Evolutionary conservation across 2,113 vertebrate species (phyloP).

Genomic region (Crocuta crocuta): DNA sequence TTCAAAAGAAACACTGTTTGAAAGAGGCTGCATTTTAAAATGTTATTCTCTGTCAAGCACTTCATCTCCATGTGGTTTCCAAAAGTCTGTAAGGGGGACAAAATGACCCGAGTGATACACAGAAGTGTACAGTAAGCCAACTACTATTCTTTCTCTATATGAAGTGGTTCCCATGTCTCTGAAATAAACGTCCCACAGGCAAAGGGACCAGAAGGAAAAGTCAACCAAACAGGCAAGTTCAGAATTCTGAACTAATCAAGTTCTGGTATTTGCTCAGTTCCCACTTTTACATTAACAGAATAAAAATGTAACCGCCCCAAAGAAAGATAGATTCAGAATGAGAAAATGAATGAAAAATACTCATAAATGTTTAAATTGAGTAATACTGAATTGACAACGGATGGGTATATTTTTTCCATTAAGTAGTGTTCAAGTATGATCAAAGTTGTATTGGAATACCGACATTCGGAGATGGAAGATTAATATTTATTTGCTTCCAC

Average conservation of each 20-base stretch:
- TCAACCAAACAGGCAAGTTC: neutral
- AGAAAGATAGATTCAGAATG: constrained; percentile 16
- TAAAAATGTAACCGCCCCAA: constrained; percentile 13
- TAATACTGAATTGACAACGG: constrained; percentile 37
- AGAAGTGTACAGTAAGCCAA: neutral
- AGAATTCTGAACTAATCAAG: neutral
- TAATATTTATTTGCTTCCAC: constrained; percentile 87
- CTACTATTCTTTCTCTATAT: neutral
- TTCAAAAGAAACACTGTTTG: neutral
- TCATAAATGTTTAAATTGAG: constrained; percentile 26
- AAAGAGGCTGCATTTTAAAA: neutral
- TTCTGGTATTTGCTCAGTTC: neutral
- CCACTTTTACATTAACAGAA: neutral
- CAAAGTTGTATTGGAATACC: constrained; percentile 69
- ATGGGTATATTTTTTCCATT: constrained; percentile 7
- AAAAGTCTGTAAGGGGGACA: neutral
- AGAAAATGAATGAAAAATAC: constrained; percentile 55
- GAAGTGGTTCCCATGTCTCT: neutral
- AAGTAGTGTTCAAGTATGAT: constrained; percentile 51
- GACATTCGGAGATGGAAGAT: constrained; percentile 76
- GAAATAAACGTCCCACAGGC: neutral
- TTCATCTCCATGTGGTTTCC: neutral
- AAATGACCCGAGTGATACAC: neutral
- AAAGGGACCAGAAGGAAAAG: neutral
- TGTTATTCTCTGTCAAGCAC: neutral